Evolutionary conservation across 2,113 vertebrate genomes (phyloP).

Genomic region (Mustela nigripes): DNA sequence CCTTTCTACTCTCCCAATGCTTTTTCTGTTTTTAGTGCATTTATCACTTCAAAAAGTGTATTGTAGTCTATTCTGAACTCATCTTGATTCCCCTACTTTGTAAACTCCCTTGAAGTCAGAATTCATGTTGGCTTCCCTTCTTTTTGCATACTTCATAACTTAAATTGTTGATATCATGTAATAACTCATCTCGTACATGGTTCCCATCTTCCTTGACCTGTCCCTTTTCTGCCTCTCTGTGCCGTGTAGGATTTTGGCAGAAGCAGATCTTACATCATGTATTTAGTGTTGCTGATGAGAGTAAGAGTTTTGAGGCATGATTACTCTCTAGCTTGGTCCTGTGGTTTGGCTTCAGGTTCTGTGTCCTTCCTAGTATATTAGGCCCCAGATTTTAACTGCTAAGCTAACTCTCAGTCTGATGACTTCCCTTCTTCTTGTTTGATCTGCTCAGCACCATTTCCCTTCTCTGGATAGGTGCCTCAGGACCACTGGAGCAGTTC

Average conservation of each 20-base stretch:
- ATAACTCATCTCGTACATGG: not conserved
- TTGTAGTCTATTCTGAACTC: not conserved
- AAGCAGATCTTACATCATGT: not conserved
- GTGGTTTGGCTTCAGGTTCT: not conserved
- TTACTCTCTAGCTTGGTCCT: not conserved
- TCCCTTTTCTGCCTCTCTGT: not conserved
- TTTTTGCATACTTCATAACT: not conserved
- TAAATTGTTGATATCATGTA: not conserved
- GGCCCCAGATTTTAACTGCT: not conserved
- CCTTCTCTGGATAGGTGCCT: not conserved
- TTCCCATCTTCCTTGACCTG: not conserved
- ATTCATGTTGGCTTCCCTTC: not conserved
- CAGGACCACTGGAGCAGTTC: not conserved
- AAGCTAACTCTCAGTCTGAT: not conserved
- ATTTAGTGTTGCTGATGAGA: not conserved
- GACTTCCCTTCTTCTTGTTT: not conserved
- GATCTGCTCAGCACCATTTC: not conserved
- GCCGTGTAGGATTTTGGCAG: not conserved
- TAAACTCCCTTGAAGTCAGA: not conserved
- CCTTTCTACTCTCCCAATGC: not conserved
- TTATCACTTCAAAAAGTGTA: not conserved
- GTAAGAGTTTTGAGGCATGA: too few relatives aligned
- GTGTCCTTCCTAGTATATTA: accelerated
- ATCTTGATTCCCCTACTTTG: not conserved
- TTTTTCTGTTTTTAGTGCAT: not conserved